phyloP scores from a whole-genome alignment of 64 coral and sea anemone species.

The Dendrophyllia cribrosa region DNA sequence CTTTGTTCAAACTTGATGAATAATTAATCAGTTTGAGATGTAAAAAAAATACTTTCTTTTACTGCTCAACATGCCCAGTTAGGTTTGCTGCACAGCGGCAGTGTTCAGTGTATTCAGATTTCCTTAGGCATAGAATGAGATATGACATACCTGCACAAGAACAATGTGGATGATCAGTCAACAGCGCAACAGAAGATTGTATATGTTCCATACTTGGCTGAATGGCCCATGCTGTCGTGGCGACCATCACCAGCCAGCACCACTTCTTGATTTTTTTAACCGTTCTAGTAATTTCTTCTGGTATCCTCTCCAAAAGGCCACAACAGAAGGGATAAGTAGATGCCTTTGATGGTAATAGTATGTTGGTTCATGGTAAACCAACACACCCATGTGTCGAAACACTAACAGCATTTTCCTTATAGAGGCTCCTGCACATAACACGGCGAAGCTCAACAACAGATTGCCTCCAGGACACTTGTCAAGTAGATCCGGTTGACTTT shows the following conservation, averaged over 20 bases:
- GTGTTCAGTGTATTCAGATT: no score
- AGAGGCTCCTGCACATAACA: conserved; percentile 47
- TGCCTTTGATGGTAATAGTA: no score
- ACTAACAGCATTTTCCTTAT: conserved; percentile 42
- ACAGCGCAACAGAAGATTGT: conserved; percentile 1
- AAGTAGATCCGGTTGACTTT: conserved; percentile 52
- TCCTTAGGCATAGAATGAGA: background rate
- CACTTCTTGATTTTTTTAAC: background rate
- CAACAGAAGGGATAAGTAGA: conserved; percentile 35
- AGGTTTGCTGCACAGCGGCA: no score
- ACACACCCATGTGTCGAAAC: no score
- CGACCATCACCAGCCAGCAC: no score
- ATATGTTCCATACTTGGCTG: background rate
- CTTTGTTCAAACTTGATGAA: no score
- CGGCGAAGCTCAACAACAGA: conserved; percentile 62
- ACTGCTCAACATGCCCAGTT: no score
- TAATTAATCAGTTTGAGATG: no score
- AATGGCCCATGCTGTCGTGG: conserved; percentile 12
- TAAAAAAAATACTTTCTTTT: no score
- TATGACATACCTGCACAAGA: background rate
- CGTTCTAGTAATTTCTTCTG: background rate
- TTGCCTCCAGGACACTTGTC: conserved; percentile 64
- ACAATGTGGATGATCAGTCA: conserved; percentile 4
- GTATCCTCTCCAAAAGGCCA: background rate
- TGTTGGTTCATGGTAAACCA: conserved; percentile 19